Evolutionary conservation across 2,797 vertebrate genomes (phyloP).

Genomic region (Mus minutoides): DNA sequence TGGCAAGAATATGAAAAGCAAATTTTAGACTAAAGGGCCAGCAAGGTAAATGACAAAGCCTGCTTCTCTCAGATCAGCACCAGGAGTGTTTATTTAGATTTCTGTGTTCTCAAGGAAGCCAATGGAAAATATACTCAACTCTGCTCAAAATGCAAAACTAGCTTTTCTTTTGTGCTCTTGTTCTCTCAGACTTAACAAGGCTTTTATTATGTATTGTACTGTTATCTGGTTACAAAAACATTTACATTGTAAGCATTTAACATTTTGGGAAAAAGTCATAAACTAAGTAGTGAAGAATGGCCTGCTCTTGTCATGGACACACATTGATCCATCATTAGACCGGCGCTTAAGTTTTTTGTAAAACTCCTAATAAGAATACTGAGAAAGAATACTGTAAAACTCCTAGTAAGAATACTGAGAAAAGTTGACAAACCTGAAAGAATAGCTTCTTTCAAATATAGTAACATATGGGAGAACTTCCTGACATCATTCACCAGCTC

Average conservation of each 20-base stretch:
- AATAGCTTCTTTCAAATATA: conserved; percentile 96
- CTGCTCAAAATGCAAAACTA: conserved; percentile 35
- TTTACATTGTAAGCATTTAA: conserved; percentile 69
- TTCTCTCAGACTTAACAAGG: conserved; percentile 18
- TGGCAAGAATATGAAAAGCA: conserved; percentile 26
- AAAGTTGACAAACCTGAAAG: conserved; percentile 91
- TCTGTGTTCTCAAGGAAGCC: not conserved
- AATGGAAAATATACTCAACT: conserved; percentile 21
- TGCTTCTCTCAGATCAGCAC: conserved; percentile 58
- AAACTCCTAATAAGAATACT: conserved; percentile 58
- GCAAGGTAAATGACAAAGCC: conserved; percentile 46
- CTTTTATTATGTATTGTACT: conserved; percentile 49
- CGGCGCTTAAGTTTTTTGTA: conserved; percentile 57
- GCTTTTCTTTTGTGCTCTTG: conserved; percentile 60
- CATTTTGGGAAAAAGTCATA: conserved; percentile 19
- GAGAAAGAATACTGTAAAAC: conserved; percentile 79
- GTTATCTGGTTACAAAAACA: conserved; percentile 76
- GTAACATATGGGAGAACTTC: conserved; percentile 95
- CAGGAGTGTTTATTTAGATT: conserved; percentile 43
- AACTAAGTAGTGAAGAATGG: conserved; percentile 50
- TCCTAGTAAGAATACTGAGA: conserved; percentile 65
- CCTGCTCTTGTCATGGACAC: not conserved
- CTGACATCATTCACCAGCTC: conserved; percentile 96
- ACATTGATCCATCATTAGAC: not conserved
- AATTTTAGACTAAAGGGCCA: conserved; percentile 43